Base-by-base conservation (phyloP, 1,140 invertebrate genomes). In the Drosophila varians region DNA sequence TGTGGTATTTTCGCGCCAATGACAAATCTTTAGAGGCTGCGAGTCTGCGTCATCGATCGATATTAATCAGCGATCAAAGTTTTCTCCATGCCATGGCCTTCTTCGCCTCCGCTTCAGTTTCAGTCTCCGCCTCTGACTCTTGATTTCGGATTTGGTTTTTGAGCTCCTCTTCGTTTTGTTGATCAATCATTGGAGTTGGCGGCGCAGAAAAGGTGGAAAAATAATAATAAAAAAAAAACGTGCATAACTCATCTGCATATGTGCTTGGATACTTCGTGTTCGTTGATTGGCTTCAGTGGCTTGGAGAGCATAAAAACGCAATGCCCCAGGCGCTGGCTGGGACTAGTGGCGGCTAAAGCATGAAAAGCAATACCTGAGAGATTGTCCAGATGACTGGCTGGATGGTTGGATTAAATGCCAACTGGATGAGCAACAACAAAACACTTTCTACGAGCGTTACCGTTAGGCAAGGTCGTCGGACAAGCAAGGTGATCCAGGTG, bases 361-460 rank as follows among this genome's bases (percentile, higher is more conserved):
- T 14, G 14, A 14, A 38, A 14, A 38, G 4, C n/a, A 14, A 38
- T 14, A 38, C 36, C n/a, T 14, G n/a, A 38, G 6, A n/a, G n/a
- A 46, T 46, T 45, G 34, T 38, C 36, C 7, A 5, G 14, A 5
- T 11, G 3, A 54, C 53, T 26, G 19, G 18, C 47, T 49, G 68
- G 45, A 56, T 75, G 62, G 45, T 52, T 64, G 72, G 43, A 72
- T n/a, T n/a, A n/a, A n/a, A n/a, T n/a, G n/a, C 6, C 38, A 47
- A 61, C 55, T 64, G 40, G 60, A 56, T 61, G 28, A 47, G 23
- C 57, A 55, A 71, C 69, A 80, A 82, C 58, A 84, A 86, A 86
- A 87, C 82, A 86, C 82, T 86, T 86, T 86, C 82, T 86, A 86
- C 82, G 82, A 77, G 82, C 77, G 62, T 77, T 87, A 86, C 82